Percentiles rank a stretch among this genome's conserved stretches.
Evolutionary conservation across 92 coral and sea anemone genomes (phyloP).

Genomic region (Metridium senile): DNA sequence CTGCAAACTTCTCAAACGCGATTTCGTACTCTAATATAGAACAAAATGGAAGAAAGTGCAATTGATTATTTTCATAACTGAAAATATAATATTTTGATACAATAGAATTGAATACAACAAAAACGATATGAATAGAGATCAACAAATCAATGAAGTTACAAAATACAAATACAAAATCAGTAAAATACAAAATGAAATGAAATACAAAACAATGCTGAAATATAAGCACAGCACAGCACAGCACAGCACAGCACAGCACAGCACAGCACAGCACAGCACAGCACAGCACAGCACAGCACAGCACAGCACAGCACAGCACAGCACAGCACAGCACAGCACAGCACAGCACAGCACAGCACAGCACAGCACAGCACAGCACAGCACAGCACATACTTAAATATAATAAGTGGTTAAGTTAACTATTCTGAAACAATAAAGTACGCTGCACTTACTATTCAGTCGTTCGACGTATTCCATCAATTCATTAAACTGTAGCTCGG

Average conservation of each 20-base stretch:
- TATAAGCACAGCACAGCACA: conserved; percentile 31
- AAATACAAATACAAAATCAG: no score
- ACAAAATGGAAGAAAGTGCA: neutral
- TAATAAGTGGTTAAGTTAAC: no score
- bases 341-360: conserved; percentile 39
- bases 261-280: conserved; percentile 47
- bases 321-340: conserved; percentile 31
- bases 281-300: conserved; percentile 42
- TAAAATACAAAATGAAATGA: neutral
- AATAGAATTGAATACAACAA: no score
- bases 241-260: conserved; percentile 46
- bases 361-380: conserved; percentile 35
- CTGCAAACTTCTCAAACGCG: conserved; percentile 93
- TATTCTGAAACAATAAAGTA: no score
- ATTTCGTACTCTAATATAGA: conserved; percentile 83
- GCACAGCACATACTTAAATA: conserved; percentile 23
- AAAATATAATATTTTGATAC: no score
- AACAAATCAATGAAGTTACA: no score
- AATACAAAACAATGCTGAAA: no score
- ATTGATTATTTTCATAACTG: neutral
- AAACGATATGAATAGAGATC: no score
- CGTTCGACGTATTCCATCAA: conserved; percentile 96
- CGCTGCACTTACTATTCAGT: conserved; percentile 81
- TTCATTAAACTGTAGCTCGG: conserved; percentile 89
- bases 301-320: conserved; percentile 42